These are phyloP conservation scores for Columba livia DNA, from an alignment of 2,113 vertebrate species.

Conservation along the genomic window DNA sequence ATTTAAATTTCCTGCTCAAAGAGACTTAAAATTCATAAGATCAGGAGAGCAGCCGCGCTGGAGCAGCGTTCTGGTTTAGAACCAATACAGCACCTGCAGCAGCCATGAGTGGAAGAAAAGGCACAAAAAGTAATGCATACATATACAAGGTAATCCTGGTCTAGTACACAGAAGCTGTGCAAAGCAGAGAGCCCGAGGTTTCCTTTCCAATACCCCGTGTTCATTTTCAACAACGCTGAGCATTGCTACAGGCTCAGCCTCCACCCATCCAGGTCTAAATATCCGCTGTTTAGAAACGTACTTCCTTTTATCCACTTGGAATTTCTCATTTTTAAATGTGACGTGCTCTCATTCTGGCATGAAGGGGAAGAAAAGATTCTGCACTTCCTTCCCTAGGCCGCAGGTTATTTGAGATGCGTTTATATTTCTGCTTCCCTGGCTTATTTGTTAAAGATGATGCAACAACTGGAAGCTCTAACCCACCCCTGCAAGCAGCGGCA, in stretches of 20 bases:
- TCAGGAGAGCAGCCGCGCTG: neutral
- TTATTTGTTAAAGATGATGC: neutral
- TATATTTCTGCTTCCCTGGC: neutral
- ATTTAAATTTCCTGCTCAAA: neutral
- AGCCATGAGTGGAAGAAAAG: neutral
- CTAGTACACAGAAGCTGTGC: neutral
- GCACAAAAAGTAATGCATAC: neutral
- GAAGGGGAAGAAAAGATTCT: neutral
- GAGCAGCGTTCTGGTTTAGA: neutral
- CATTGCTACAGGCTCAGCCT: neutral
- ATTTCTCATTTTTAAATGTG: neutral
- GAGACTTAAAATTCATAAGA: neutral
- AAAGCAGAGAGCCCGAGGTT: neutral
- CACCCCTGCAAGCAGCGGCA: neutral
- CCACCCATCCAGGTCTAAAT: neutral
- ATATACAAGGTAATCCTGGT: neutral
- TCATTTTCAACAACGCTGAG: neutral
- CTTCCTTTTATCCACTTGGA: neutral
- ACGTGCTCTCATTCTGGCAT: neutral
- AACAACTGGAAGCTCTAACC: neutral
- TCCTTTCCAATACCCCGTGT: neutral
- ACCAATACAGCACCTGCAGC: neutral
- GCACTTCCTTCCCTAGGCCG: neutral
- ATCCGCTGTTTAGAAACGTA: neutral
- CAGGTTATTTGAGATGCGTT: neutral